Percentiles rank a stretch among this genome's conserved stretches.
Conservation (phyloP, 2,113 vertebrate species). For the Brienomyrus longianalis region DNA sequence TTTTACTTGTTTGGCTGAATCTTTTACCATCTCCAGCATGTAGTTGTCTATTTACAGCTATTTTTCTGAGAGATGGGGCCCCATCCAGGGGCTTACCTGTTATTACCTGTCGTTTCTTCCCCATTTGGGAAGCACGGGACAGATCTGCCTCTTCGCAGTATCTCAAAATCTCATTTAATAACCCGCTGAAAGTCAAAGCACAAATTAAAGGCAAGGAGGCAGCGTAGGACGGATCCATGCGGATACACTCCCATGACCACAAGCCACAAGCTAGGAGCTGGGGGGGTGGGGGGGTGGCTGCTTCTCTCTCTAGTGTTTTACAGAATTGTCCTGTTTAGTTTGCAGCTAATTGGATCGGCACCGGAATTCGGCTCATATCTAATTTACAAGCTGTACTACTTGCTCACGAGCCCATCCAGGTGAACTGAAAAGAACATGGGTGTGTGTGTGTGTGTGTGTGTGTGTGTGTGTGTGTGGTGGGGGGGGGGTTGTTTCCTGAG, state of each 20-base stretch:
- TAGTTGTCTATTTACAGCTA: not conserved
- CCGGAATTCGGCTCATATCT: conserved; percentile 27
- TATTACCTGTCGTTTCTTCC: not conserved
- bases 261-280: not conserved
- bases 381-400: conserved; percentile 29
- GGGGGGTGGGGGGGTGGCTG: not conserved
- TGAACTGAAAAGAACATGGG: conserved; percentile 6
- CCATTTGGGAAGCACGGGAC: not conserved
- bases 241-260: conserved; percentile 14
- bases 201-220: not conserved
- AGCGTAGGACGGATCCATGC: not conserved
- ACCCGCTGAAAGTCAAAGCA: not conserved
- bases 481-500: conserved; percentile 51
- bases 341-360: conserved; percentile 21
- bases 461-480: conserved; percentile 23
- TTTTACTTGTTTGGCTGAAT: not conserved
- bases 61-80: not conserved
- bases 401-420: conserved; percentile 43
- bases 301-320: conserved; percentile 1
- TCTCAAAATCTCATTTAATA: conserved; percentile 2
- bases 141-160: not conserved
- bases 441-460: conserved; percentile 10
- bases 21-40: not conserved
- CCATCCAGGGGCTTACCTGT: not conserved
- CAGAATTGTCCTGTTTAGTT: conserved; percentile 12